A percentile compares a stretch with the other conserved stretches of the same genome.
phyloP scores from a whole-genome alignment of 2,888 invertebrate species.

The Pheosia gnoma region DNA sequence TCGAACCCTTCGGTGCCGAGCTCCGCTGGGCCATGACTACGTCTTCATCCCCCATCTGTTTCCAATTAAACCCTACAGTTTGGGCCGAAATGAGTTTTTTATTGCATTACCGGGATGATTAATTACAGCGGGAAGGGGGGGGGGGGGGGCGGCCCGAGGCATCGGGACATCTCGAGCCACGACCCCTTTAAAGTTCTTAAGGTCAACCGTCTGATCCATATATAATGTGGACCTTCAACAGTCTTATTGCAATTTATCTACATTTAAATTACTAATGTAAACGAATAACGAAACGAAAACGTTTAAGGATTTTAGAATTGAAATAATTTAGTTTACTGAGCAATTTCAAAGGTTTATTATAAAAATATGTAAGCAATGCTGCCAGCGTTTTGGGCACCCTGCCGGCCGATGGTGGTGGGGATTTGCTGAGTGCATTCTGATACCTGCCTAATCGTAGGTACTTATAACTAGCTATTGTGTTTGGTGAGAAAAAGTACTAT shows the following conservation, averaged over 20 bases:
- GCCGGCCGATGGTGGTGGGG: too few species aligned
- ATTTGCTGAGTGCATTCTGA: too few species aligned
- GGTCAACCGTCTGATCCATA: slow-evolving; percentile 4
- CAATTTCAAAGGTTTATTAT: background rate
- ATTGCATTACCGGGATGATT: slow-evolving; percentile 29
- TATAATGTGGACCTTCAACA: background rate
- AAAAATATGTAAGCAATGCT: too few species aligned
- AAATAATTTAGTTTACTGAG: background rate
- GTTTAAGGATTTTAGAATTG: background rate
- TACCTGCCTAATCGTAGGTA: too few species aligned
- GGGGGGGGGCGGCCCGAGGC: background rate
- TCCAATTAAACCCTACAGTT: slow-evolving; percentile 25
- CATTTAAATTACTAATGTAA: slow-evolving; percentile 1
- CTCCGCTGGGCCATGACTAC: background rate
- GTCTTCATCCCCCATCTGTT: slow-evolving; percentile 22
- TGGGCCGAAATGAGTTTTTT: slow-evolving; percentile 26
- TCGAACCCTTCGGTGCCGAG: background rate
- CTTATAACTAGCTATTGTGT: too few species aligned
- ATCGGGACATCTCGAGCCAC: background rate
- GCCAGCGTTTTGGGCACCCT: too few species aligned
- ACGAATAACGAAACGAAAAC: background rate
- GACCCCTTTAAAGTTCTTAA: background rate
- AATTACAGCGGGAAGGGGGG: slow-evolving; percentile 12
- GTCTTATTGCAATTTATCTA: background rate
- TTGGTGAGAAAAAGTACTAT: too few species aligned